Evolutionary conservation across 2,797 vertebrate genomes (phyloP).

Genomic region (Onychomys leucogaster): DNA sequence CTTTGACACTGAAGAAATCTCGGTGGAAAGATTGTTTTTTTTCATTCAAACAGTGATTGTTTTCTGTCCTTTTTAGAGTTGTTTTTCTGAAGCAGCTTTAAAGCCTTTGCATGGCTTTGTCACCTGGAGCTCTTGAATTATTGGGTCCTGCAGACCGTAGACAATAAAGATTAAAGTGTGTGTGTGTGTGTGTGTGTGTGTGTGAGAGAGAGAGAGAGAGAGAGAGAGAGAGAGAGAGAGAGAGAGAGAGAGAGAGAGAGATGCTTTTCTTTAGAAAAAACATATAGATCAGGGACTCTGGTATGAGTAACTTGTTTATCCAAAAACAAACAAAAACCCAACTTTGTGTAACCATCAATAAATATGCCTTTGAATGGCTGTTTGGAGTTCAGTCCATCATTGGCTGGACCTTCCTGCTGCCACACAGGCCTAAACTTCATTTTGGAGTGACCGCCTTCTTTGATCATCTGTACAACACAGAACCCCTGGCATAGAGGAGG

Average conservation of each 20-base stretch:
- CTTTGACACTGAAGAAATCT: neutral
- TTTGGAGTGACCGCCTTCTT: neutral
- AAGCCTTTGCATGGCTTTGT: neutral
- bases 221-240: too few species aligned
- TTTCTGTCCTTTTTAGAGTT: neutral
- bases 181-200: rapidly evolving
- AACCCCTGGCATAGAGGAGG: neutral
- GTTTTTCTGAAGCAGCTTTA: neutral
- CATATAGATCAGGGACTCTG: neutral
- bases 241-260: too few species aligned
- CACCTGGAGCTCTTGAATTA: neutral
- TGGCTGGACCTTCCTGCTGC: neutral
- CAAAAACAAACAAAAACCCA: too few species aligned
- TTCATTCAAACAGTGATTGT: neutral
- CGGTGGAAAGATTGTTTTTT: neutral
- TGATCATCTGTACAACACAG: neutral
- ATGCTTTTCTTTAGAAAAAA: neutral
- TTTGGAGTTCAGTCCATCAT: neutral
- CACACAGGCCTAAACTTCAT: neutral
- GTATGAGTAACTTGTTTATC: neutral
- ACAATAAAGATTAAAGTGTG: neutral
- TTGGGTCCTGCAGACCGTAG: neutral
- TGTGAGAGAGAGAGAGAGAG: too few species aligned
- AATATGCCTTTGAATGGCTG: neutral
- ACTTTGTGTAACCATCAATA: neutral